Conservation (phyloP, 2,888 invertebrate genomes). For the Drosophila phalerata region DNA sequence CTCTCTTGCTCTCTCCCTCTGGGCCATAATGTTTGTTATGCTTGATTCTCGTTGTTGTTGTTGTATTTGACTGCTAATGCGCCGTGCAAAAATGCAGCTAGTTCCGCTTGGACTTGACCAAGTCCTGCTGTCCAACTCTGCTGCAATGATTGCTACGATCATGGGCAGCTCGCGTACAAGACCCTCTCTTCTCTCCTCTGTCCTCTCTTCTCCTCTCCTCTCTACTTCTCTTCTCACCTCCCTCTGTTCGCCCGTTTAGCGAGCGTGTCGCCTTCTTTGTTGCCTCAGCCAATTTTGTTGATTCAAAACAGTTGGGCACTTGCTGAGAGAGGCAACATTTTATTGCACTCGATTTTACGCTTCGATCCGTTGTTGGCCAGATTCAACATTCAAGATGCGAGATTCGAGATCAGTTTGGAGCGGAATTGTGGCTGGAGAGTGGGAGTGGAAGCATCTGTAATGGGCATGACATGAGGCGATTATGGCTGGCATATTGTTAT, state of each 20-base stretch:
- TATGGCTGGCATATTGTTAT: constrained; percentile 46
- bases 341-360: constrained; percentile 81
- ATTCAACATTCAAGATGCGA: not conserved
- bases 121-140: constrained; percentile 32
- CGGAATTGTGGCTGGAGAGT: constrained; percentile 11
- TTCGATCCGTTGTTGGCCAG: constrained; percentile 28
- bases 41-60: constrained; percentile 27
- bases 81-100: constrained; percentile 67
- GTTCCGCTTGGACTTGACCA: constrained; percentile 22
- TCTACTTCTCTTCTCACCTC: not conserved
- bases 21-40: constrained; percentile 64
- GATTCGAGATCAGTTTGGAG: constrained; percentile 40
- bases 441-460: constrained; percentile 34
- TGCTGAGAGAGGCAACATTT: constrained; percentile 61
- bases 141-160: constrained; percentile 70
- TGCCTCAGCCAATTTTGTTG: constrained; percentile 45
- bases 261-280: constrained; percentile 66
- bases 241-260: constrained; percentile 17
- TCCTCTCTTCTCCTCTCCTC: not conserved
- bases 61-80: constrained; percentile 55
- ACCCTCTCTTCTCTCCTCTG: constrained; percentile 1
- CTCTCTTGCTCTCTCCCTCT: constrained; percentile 11
- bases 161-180: constrained; percentile 68
- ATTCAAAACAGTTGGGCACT: constrained; percentile 65
- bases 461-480: constrained; percentile 74